A percentile compares a stretch with the other conserved stretches of the same genome.
Conservation (phyloP, 2,797 vertebrate genomes). For the Malacoctenus gilli region DNA sequence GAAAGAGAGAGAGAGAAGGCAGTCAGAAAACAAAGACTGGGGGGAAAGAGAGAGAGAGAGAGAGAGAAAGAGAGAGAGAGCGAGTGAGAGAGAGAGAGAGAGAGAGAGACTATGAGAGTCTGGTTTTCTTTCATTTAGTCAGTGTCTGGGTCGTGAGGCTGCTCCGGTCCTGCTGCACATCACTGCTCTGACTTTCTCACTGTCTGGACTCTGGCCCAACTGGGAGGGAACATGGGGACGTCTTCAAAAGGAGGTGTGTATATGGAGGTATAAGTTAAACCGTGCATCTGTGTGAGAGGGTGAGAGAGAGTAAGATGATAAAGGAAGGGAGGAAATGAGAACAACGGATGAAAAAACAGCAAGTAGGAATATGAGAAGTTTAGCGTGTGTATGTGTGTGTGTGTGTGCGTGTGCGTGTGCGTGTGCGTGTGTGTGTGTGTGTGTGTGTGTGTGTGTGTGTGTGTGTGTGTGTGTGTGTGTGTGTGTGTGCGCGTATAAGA, state of each 20-base stretch:
- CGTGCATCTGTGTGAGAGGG: neutral
- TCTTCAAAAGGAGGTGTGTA: constrained; percentile 72
- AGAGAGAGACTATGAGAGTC: constrained; percentile 45
- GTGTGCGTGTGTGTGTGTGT: constrained; percentile 2
- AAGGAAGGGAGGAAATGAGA: neutral
- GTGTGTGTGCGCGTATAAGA: no score
- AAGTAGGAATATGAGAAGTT: no score
- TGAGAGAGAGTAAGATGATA: neutral
- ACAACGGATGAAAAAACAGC: no score
- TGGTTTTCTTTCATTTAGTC: constrained; percentile 65
- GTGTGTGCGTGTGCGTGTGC: neutral
- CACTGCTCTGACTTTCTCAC: constrained; percentile 40
- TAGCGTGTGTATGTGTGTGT: neutral
- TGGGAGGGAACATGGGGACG: constrained; percentile 63
- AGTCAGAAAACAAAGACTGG: no score
- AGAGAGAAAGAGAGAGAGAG: constrained; percentile 15
- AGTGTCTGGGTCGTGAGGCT: constrained; percentile 53
- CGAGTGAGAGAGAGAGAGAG: constrained; percentile 46
- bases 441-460: no score
- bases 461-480: no score
- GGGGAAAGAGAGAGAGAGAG: constrained; percentile 10
- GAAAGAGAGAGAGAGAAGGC: constrained; percentile 6
- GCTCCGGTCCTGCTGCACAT: constrained; percentile 53
- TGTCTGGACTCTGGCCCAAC: constrained; percentile 58
- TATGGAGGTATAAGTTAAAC: constrained; percentile 20